Evolutionary conservation across 2,797 vertebrate genomes (phyloP), one percentile per base, ranked within the genome.

Genomic region (Syndactyla subalaris): DNA sequence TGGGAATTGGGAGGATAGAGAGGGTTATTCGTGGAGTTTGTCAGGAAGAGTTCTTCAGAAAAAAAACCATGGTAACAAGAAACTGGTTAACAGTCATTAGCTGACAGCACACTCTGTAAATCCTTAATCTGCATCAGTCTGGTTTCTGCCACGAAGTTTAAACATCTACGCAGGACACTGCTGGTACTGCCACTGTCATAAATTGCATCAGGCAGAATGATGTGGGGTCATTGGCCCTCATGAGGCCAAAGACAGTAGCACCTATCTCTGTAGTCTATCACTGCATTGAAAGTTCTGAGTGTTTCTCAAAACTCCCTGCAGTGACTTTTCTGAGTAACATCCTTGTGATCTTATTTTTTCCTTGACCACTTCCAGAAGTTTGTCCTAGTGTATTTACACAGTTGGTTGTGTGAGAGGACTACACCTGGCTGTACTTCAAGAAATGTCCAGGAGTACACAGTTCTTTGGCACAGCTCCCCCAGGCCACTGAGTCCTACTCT

Each of bases 161-260:
- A 27, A 4, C 32, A 5, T 8, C 26, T 30, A 12, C 55, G 4
- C 0, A 34, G 7, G 67, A 26, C 3, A 23, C 34, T 59, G 24
- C 51, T 59, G 45, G 23, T 74, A 9, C 14, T 0, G 0, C 32
- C 1, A 1, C 30, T 43, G 38, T 5, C 32, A 38, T 9, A 29
- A 41, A 4, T 4, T 14, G 34, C 4, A 3, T 19, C 24, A 11
- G 62, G 39, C n/a, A 38, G 52, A 61, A 19, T 11, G 23, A 32
- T 3, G 24, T 16, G 19, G 23, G 43, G 22, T 12, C 39, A 4
- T 2, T 32, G 66, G 51, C 23, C 46, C 45, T 62, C 58, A 2
- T 22, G 71, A 73, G 36, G 51, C 74, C 20, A 39, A 22, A 26
- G n/a, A 8, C 4, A 8, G 23, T 4, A 63, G 22, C 43, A 20